Percentiles rank a stretch among this genome's conserved stretches.
phyloP scores from a whole-genome alignment of 2,888 invertebrate species.

The Tyria jacobaeae region DNA sequence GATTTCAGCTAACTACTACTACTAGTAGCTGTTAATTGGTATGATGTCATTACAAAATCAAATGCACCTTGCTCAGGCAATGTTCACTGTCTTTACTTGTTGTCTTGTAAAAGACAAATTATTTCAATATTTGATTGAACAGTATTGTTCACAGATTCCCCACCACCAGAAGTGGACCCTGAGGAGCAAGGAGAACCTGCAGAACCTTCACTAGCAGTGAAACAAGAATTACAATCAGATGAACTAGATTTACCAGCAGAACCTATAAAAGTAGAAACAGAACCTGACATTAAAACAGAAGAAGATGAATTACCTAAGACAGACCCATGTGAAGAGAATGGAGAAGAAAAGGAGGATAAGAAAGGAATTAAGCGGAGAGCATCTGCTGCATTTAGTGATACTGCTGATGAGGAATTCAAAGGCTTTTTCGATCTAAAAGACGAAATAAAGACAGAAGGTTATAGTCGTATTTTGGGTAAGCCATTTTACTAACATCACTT shows the following conservation, averaged over 20 bases:
- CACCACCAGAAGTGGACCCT: conserved; percentile 36
- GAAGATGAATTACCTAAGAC: conserved; percentile 16
- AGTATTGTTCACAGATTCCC: conserved; percentile 27
- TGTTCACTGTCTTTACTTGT: no score
- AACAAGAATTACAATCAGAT: conserved; percentile 34
- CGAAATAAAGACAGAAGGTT: conserved; percentile 58
- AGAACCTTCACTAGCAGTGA: conserved; percentile 14
- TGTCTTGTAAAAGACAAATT: neutral
- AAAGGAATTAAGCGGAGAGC: conserved; percentile 75
- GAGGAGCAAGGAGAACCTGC: conserved; percentile 21
- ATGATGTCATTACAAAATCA: neutral
- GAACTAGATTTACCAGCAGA: conserved; percentile 25
- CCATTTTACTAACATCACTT: conserved; percentile 16
- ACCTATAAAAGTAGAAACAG: conserved; percentile 14
- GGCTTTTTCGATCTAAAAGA: conserved; percentile 68
- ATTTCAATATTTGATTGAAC: neutral
- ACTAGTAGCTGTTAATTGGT: no score
- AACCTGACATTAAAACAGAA: conserved; percentile 28
- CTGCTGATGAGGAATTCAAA: conserved; percentile 67
- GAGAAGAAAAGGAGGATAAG: conserved; percentile 45
- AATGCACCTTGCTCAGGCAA: no score
- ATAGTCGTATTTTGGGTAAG: conserved; percentile 70
- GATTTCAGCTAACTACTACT: no score
- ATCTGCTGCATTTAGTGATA: conserved; percentile 72
- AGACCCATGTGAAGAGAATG: conserved; percentile 28